These are phyloP conservation scores for Belonocnema kinseyi DNA, from an alignment of 1,140 invertebrate genomes.

Conservation along the genomic window DNA sequence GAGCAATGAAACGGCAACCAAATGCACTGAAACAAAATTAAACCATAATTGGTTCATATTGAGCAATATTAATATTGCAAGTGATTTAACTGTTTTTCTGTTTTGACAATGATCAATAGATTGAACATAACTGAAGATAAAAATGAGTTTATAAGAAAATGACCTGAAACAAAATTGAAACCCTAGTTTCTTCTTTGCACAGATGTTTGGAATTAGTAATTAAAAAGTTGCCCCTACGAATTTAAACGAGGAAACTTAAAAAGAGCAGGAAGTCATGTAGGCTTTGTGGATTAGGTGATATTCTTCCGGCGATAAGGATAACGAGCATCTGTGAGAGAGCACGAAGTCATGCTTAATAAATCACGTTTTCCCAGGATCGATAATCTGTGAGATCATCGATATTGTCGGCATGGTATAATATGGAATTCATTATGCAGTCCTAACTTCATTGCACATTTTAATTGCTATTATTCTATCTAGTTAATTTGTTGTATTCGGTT, in stretches of 20 bases:
- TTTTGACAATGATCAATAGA: too few species aligned
- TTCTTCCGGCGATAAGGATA: conserved; percentile 57
- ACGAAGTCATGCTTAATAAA: conserved; percentile 58
- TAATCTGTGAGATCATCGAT: conserved; percentile 56
- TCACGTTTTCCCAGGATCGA: conserved; percentile 53
- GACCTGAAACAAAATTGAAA: too few species aligned
- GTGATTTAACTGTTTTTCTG: too few species aligned
- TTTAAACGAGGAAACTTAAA: neutral
- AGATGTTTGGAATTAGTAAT: too few species aligned
- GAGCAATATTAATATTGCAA: too few species aligned
- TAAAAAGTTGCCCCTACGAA: neutral
- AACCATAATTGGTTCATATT: too few species aligned
- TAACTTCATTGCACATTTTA: conserved; percentile 20
- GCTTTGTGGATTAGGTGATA: conserved; percentile 54
- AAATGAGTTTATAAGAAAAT: too few species aligned
- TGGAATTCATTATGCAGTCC: conserved; percentile 11
- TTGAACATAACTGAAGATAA: too few species aligned
- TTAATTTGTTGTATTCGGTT: conserved; percentile 17
- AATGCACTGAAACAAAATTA: too few species aligned
- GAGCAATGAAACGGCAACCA: too few species aligned
- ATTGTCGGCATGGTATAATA: conserved; percentile 36
- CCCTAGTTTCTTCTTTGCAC: too few species aligned
- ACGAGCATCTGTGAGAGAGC: conserved; percentile 53
- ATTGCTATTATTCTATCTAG: conserved; percentile 21
- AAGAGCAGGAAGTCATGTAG: conserved; percentile 52